Evolutionary conservation across 2,113 vertebrate genomes (phyloP).

Genomic region (Sakesphorus luctuosus): DNA sequence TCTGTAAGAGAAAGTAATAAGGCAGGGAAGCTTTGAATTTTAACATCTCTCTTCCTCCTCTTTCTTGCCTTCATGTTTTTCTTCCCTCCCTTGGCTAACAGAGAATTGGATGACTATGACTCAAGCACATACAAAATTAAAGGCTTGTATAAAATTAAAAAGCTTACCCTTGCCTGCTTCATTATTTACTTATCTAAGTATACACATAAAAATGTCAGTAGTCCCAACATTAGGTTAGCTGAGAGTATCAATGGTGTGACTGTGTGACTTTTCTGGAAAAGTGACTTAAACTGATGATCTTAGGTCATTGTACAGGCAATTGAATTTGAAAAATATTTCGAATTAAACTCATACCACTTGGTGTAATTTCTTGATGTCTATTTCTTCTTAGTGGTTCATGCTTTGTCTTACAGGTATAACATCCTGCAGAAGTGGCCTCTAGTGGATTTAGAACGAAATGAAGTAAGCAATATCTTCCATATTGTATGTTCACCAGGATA

Average conservation of each 20-base stretch:
- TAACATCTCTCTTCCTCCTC: neutral
- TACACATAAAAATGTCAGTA: neutral
- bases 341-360: neutral
- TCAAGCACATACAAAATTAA: neutral
- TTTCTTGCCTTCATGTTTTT: neutral
- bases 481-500: neutral
- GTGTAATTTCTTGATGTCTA: neutral
- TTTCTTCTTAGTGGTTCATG: neutral
- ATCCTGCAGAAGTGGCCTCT: neutral
- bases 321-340: neutral
- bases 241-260: neutral
- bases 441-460: slow-evolving; percentile 6
- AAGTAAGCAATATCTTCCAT: neutral
- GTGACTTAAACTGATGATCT: neutral
- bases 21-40: neutral
- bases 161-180: neutral
- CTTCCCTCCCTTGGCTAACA: neutral
- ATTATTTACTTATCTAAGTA: neutral
- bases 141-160: neutral
- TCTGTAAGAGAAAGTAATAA: slow-evolving; percentile 22
- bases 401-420: neutral
- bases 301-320: neutral
- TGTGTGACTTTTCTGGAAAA: neutral
- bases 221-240: neutral
- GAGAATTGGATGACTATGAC: neutral